Percentiles rank a stretch among this genome's conserved stretches.
These are phyloP conservation scores for Tenthredo notha DNA, from an alignment of 2,888 invertebrate genomes.

Conservation along the genomic window DNA sequence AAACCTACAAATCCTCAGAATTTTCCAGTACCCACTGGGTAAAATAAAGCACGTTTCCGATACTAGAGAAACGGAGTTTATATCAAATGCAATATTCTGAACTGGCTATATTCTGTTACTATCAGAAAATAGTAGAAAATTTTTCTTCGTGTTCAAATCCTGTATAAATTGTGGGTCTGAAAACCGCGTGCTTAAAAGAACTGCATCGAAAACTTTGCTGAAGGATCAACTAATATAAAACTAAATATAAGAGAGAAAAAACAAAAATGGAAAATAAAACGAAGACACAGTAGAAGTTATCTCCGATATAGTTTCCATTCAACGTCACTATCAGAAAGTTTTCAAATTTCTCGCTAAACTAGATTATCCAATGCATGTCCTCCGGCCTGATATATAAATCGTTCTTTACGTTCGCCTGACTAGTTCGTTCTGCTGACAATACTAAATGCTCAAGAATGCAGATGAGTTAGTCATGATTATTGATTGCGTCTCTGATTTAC, in stretches of 20 bases:
- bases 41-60: constrained; percentile 41
- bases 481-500: neutral
- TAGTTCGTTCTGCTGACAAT: neutral
- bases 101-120: neutral
- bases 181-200: neutral
- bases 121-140: neutral
- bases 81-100: constrained; percentile 22
- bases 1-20: constrained; percentile 37
- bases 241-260: neutral
- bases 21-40: neutral
- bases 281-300: neutral
- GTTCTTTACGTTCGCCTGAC: neutral
- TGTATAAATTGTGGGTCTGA: neutral
- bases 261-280: neutral
- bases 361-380: neutral
- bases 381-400: neutral
- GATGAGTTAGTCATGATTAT: constrained; percentile 1
- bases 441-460: neutral
- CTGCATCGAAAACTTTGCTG: neutral
- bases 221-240: neutral
- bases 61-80: neutral
- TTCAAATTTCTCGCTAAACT: neutral
- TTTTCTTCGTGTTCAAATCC: neutral
- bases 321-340: neutral
- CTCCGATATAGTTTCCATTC: neutral